Evolutionary conservation across 1,140 invertebrate species (phyloP), one percentile per base, ranked within the genome.

Genomic region (Tetragonula clypearis): DNA sequence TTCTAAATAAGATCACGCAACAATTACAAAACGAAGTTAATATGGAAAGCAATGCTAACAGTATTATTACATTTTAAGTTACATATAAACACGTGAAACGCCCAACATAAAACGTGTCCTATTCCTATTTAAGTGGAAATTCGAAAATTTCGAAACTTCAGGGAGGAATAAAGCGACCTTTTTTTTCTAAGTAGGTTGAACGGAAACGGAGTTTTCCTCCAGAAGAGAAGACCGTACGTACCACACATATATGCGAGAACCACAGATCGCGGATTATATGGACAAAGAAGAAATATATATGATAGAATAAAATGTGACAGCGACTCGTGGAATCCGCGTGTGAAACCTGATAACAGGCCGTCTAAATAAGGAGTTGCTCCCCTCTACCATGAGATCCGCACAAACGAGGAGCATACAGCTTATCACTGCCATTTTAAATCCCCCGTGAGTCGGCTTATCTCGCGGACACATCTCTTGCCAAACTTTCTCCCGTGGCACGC

Each of bases 311-410:
- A 87, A 72, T 83, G 76, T 86, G 75, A 88, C 73, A 81, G 84
- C 78, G 84, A 58, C 84, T 85, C 84, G 84, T 85, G 84, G 86
- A 92, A 90, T 90, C 91, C 90, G 92, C 93, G 92, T 93, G 94
- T 95, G 94, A 95, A 95, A 95, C 94, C 92, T 95, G 94, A 95
- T 95, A 95, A 95, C 92, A 94, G 93, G 93, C 92, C 92, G 88
- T 91, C 94, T 93, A 94, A 94, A 95, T 94, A 94, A 94, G 94
- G 94, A 93, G 93, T 87, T 92, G 86, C 88, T 86, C 91, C 79
- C 74, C 80, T 76, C 85, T 8, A 49, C 72, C 74, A 60, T 74
- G 79, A 53, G 84, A 69, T 73, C 80, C 60, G 86, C 81, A 75
- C 41, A 74, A 79, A 75, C 79, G 75, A 81, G 86, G 60, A 85